Evolutionary conservation across 2,797 vertebrate genomes (phyloP).

Genomic region (Phrynocephalus forsythii): DNA sequence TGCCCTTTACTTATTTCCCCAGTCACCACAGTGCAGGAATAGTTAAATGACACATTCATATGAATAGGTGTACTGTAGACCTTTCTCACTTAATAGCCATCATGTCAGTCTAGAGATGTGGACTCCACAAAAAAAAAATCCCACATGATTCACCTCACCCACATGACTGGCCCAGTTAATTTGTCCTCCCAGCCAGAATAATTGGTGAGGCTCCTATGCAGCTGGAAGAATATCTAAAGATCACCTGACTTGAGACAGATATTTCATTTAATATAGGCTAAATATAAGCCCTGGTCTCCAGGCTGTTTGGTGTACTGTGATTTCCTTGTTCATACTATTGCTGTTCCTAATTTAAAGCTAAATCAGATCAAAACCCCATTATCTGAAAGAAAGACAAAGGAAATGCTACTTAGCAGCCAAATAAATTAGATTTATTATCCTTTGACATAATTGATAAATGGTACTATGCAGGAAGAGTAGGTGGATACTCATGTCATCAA

Average conservation of each 20-base stretch:
- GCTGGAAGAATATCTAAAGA: background rate
- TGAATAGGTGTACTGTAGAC: background rate
- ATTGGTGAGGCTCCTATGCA: background rate
- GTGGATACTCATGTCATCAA: background rate
- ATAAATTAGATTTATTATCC: conserved; percentile 25
- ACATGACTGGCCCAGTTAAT: background rate
- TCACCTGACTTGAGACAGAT: background rate
- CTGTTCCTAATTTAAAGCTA: conserved; percentile 22
- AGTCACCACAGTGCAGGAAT: background rate
- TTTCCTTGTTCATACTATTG: conserved; percentile 4
- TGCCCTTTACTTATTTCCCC: background rate
- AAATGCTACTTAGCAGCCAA: conserved; percentile 15
- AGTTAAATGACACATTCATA: background rate
- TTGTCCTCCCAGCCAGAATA: background rate
- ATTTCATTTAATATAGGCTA: conserved; percentile 17
- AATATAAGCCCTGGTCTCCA: background rate
- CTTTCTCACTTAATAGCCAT: background rate
- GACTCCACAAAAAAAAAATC: background rate
- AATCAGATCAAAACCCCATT: conserved; percentile 34
- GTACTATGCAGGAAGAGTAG: background rate
- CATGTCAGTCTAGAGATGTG: background rate
- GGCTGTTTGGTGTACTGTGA: conserved; percentile 2
- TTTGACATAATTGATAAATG: conserved; percentile 2
- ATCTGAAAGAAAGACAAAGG: conserved; percentile 21
- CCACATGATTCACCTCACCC: too few species aligned